phyloP scores from a whole-genome alignment of 2,113 vertebrate species.

The Formicarius rufipectus region DNA sequence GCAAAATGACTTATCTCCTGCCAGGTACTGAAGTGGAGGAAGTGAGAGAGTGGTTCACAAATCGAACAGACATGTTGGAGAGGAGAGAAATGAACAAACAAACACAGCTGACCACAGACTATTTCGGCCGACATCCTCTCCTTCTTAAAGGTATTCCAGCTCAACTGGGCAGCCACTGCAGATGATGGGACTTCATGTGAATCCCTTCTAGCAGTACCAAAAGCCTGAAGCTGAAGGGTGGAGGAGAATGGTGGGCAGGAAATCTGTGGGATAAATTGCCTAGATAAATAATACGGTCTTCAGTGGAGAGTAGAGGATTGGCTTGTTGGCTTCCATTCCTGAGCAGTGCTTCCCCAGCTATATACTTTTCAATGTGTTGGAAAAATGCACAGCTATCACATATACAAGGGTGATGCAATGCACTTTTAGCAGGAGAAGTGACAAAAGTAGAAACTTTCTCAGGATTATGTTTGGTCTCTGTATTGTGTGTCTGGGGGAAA shows the following conservation, averaged over 20 bases:
- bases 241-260: neutral
- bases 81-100: constrained; percentile 73
- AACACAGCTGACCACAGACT: constrained; percentile 70
- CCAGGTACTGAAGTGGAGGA: constrained; percentile 71
- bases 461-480: neutral
- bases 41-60: constrained; percentile 82
- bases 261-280: neutral
- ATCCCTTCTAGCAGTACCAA: neutral
- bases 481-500: neutral
- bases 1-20: neutral
- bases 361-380: neutral
- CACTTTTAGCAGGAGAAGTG: neutral
- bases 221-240: neutral
- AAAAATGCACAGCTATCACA: neutral
- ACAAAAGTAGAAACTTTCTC: neutral
- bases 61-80: constrained; percentile 82
- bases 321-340: neutral
- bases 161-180: neutral
- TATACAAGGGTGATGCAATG: neutral
- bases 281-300: neutral
- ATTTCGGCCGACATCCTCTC: constrained; percentile 75
- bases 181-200: neutral
- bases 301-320: neutral
- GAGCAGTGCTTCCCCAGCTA: neutral
- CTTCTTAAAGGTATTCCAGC: constrained; percentile 76